These are phyloP conservation scores for Semaprochilodus insignis DNA, from an alignment of 2,797 vertebrate genomes.

Conservation along the genomic window DNA sequence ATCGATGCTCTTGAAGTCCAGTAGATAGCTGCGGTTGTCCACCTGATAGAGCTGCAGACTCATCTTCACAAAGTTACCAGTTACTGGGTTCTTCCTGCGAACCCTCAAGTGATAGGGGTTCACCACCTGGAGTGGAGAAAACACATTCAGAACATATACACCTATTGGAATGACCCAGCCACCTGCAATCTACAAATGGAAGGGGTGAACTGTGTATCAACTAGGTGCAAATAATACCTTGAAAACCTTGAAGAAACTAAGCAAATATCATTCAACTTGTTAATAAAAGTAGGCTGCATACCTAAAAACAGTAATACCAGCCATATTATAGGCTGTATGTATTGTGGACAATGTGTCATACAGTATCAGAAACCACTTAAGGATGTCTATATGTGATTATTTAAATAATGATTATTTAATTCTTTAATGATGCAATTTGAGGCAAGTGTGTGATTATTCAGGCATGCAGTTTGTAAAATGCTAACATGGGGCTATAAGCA, in stretches of 20 bases:
- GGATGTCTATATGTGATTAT: not conserved
- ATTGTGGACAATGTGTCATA: not conserved
- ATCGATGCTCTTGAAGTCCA: conserved; percentile 99
- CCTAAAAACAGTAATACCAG: not conserved
- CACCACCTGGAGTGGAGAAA: conserved; percentile 83
- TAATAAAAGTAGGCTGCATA: not conserved
- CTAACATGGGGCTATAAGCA: not conserved
- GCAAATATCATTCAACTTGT: not conserved
- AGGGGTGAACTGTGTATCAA: not conserved
- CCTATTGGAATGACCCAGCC: not conserved
- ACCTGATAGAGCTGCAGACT: conserved; percentile 98
- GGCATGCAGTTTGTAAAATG: not conserved
- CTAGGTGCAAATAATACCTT: not conserved
- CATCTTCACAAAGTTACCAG: conserved; percentile 97
- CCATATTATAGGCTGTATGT: not conserved
- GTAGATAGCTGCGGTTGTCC: conserved; percentile 95
- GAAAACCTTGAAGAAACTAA: not conserved
- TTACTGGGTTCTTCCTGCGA: conserved; percentile 94
- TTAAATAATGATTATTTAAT: too few species aligned
- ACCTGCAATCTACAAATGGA: not conserved
- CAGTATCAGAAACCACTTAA: not conserved
- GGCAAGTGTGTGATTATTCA: not conserved
- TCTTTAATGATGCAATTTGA: not conserved
- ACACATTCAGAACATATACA: not conserved
- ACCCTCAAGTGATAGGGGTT: conserved; percentile 96